Evolutionary conservation across 2,888 invertebrate genomes (phyloP), one percentile per base, ranked within the genome.

Genomic region (Aproaerema taeniolella): DNA sequence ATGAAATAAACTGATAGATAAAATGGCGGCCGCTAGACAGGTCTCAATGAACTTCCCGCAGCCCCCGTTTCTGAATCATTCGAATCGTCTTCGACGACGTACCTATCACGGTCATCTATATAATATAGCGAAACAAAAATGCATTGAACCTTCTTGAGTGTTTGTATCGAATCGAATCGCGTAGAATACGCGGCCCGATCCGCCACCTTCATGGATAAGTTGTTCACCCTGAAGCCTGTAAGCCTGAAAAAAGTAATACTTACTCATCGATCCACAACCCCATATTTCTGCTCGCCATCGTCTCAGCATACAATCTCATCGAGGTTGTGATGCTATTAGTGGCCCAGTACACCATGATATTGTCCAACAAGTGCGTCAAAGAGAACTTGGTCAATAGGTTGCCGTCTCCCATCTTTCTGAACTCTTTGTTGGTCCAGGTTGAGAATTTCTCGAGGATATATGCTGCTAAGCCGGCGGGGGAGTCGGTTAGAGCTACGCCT

Each of bases 381-480:
- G 70, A 57, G 61, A 55, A 83, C 38, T 71, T 77, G 2, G 82
- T 78, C 0, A 88, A 68, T 0, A 95, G 72, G 2, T 91, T 92
- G 0, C 94, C 94, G 58, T 94, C 92, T 0, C 71, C 63, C 0
- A 88, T 74, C 0, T 74, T 58, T 11, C 72, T 80, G 58, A 81
- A 80, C 0, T 70, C 64, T 0, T 53, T 91, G 71, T 81, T 93
- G 68, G 80, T 94, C 92, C 77, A 93, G 4, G 58, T 91, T 60
- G 88, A 90, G 77, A 95, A 96, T 68, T 97, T 97, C 59, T 98
- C 97, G 8, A 98, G 72, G 38, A 97, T 93, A 59, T 97, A 98
- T 0, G 94, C 94, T 0, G 96, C 96, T 42, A 98, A 74, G 0
- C 96, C 97, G 0, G 92, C 89, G 0, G 98, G 97, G 0, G 94